Evolutionary conservation across 2,113 vertebrate genomes (phyloP).

Genomic region (Oreotrochilus melanogaster): DNA sequence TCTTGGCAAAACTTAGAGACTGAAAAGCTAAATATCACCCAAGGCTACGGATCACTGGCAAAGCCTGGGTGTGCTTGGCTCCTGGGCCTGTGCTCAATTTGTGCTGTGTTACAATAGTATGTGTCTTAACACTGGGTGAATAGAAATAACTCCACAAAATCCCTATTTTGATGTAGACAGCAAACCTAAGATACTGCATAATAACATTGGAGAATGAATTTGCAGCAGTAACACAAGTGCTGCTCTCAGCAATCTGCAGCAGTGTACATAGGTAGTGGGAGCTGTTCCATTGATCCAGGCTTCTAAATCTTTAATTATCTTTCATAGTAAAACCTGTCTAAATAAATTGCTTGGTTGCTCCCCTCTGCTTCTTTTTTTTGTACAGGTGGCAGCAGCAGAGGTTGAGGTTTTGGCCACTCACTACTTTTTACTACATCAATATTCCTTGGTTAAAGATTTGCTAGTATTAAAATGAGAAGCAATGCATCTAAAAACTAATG

Average conservation of each 20-base stretch:
- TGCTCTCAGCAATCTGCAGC: not conserved
- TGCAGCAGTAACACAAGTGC: slow-evolving; percentile 16
- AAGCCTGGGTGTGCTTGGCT: not conserved
- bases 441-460: not conserved
- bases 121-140: not conserved
- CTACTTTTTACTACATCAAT: not conserved
- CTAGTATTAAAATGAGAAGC: not conserved
- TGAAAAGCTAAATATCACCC: not conserved
- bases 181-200: not conserved
- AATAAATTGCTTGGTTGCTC: slow-evolving; percentile 14
- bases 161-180: not conserved
- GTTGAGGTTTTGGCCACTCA: not conserved
- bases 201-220: not conserved
- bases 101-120: not conserved
- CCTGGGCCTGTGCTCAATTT: not conserved
- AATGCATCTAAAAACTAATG: not conserved
- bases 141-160: not conserved
- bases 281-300: slow-evolving; percentile 7
- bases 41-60: not conserved
- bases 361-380: not conserved
- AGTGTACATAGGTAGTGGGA: not conserved
- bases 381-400: not conserved
- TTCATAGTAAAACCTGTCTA: slow-evolving; percentile 46
- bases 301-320: slow-evolving; percentile 59
- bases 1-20: not conserved